phyloP scores from a whole-genome alignment of 2,888 invertebrate genomes.

The Portevinia maculata region DNA sequence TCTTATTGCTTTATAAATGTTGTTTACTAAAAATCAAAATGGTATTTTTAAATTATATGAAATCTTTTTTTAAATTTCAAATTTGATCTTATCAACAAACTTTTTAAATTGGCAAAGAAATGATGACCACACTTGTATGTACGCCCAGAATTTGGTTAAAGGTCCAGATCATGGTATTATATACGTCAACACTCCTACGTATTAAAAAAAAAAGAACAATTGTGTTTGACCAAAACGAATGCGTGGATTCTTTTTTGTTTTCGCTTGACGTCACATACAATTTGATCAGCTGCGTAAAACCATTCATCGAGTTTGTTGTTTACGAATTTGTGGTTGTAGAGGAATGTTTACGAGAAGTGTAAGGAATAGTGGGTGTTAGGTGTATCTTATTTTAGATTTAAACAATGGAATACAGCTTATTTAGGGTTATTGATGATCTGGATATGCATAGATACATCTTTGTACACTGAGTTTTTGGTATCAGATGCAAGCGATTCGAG shows the following conservation, averaged over 20 bases:
- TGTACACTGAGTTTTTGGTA: no score
- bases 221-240: neutral
- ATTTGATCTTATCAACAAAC: constrained; percentile 3
- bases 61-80: no score
- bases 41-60: constrained; percentile 24
- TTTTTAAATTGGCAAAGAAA: constrained; percentile 49
- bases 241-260: constrained; percentile 32
- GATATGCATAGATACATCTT: no score
- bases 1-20: neutral
- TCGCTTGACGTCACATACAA: constrained; percentile 47
- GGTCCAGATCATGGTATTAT: constrained; percentile 14
- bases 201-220: constrained; percentile 9
- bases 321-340: constrained; percentile 12
- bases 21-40: constrained; percentile 20
- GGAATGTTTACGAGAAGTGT: constrained; percentile 4
- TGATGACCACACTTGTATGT: constrained; percentile 51
- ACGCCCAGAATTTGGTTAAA: constrained; percentile 61
- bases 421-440: no score
- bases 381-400: neutral
- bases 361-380: neutral
- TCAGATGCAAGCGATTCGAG: no score
- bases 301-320: constrained; percentile 35
- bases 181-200: constrained; percentile 57
- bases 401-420: no score
- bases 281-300: constrained; percentile 19